Conservation (phyloP, 1,140 invertebrate genomes). For the Dinoponera quadriceps region DNA sequence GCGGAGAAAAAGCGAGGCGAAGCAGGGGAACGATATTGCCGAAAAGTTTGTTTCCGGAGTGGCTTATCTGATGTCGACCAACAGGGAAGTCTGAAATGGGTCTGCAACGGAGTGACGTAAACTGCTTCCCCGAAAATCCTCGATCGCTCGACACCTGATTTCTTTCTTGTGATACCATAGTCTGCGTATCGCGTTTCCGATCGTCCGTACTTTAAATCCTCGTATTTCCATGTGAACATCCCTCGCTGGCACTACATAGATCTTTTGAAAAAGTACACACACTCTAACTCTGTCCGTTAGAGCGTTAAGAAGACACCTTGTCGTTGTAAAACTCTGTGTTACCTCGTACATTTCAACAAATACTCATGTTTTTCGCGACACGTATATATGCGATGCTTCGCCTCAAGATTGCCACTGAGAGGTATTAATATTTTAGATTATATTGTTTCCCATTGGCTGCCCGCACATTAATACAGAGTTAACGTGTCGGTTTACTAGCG, state of each 20-base stretch:
- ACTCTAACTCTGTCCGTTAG: constrained; percentile 13
- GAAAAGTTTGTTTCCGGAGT: constrained; percentile 75
- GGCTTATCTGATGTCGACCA: constrained; percentile 74
- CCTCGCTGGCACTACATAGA: constrained; percentile 21
- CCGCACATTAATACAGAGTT: not conserved
- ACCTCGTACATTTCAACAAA: not conserved
- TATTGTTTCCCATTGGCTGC: not conserved
- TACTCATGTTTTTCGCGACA: no score
- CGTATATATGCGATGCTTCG: no score
- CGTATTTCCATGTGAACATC: constrained; percentile 62
- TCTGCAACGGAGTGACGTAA: constrained; percentile 69
- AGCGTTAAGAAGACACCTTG: not conserved
- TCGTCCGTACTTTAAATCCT: constrained; percentile 66
- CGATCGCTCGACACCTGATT: constrained; percentile 75
- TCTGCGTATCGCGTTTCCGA: constrained; percentile 60
- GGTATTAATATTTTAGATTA: no score
- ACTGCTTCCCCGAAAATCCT: constrained; percentile 71
- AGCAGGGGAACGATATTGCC: constrained; percentile 67
- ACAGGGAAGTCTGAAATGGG: constrained; percentile 71
- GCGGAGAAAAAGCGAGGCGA: constrained; percentile 57
- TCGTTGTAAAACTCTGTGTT: not conserved
- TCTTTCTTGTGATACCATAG: constrained; percentile 67
- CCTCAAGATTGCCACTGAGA: no score
- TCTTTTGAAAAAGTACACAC: constrained; percentile 23
- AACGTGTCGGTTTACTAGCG: not conserved